Evolutionary conservation across 1,140 invertebrate genomes (phyloP).

Genomic region (Scaptomyza montana): DNA sequence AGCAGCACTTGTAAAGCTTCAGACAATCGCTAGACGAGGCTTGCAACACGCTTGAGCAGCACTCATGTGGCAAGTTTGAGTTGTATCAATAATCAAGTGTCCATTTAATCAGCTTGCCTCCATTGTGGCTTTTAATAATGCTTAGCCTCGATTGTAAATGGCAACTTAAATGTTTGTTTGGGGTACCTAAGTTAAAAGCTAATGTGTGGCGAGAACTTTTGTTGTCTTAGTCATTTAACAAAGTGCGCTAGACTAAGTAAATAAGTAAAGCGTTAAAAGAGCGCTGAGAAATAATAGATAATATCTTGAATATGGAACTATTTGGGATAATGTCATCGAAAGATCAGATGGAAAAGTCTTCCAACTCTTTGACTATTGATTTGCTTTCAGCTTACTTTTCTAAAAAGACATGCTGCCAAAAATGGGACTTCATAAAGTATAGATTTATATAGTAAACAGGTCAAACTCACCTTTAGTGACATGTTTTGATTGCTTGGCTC

Average conservation of each 20-base stretch:
- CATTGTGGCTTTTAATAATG: background rate
- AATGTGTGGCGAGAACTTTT: background rate
- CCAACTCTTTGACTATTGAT: too few relatives aligned
- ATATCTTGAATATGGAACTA: background rate
- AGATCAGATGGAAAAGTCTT: too few relatives aligned
- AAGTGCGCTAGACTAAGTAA: slow-evolving; percentile 1
- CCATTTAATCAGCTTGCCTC: slow-evolving; percentile 4
- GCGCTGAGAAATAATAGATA: background rate
- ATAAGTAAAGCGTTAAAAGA: background rate
- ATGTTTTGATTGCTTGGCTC: slow-evolving; percentile 47
- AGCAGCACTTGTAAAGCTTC: slow-evolving; percentile 68
- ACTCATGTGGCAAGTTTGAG: slow-evolving; percentile 28
- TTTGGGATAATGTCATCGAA: too few relatives aligned
- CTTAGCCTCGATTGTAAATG: background rate
- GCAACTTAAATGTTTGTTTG: slow-evolving; percentile 11
- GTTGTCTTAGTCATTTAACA: slow-evolving; percentile 11
- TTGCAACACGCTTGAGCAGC: slow-evolving; percentile 46
- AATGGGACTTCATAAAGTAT: slow-evolving; percentile 18
- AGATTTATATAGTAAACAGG: slow-evolving; percentile 25
- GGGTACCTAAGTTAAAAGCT: background rate
- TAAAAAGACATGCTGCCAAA: slow-evolving; percentile 13
- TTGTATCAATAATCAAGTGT: slow-evolving; percentile 33
- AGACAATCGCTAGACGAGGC: slow-evolving; percentile 37
- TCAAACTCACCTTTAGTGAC: slow-evolving; percentile 78
- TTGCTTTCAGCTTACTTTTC: too few relatives aligned